Percentiles rank a stretch among this genome's conserved stretches.
Conservation (phyloP, 2,113 vertebrate genomes). For the Clarias macrocephalus region DNA sequence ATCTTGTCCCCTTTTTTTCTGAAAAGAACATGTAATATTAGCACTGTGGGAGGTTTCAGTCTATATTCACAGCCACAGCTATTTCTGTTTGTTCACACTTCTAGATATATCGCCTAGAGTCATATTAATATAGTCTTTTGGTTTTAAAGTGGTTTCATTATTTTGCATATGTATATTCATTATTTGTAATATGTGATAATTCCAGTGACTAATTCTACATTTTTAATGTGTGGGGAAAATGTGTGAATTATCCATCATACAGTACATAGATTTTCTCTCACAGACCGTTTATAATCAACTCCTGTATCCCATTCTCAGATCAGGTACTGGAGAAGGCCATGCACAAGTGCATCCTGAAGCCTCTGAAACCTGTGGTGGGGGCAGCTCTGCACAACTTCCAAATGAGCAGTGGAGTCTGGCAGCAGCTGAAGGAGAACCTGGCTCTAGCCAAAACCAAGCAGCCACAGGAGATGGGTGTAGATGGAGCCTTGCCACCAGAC, state of each 20-base stretch:
- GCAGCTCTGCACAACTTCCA: slow-evolving; percentile 78
- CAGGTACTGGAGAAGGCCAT: slow-evolving; percentile 91
- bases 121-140: not conserved
- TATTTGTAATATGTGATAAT: not conserved
- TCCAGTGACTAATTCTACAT: slow-evolving; percentile 1
- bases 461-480: slow-evolving; percentile 90
- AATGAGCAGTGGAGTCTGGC: slow-evolving; percentile 82
- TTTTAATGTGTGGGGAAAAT: not conserved
- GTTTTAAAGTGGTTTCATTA: not conserved
- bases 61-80: slow-evolving; percentile 23
- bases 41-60: not conserved
- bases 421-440: slow-evolving; percentile 89
- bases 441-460: slow-evolving; percentile 83
- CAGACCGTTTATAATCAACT: not conserved
- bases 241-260: not conserved
- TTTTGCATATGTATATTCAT: not conserved
- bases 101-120: not conserved
- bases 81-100: slow-evolving; percentile 27
- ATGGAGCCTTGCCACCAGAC: slow-evolving; percentile 84
- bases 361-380: slow-evolving; percentile 80
- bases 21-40: slow-evolving; percentile 37
- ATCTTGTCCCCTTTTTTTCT: slow-evolving; percentile 17
- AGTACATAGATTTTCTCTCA: not conserved
- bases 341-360: slow-evolving; percentile 93
- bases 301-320: slow-evolving; percentile 72